Conservation (phyloP, 2,888 invertebrate genomes). For the Metallyticus violacea region DNA sequence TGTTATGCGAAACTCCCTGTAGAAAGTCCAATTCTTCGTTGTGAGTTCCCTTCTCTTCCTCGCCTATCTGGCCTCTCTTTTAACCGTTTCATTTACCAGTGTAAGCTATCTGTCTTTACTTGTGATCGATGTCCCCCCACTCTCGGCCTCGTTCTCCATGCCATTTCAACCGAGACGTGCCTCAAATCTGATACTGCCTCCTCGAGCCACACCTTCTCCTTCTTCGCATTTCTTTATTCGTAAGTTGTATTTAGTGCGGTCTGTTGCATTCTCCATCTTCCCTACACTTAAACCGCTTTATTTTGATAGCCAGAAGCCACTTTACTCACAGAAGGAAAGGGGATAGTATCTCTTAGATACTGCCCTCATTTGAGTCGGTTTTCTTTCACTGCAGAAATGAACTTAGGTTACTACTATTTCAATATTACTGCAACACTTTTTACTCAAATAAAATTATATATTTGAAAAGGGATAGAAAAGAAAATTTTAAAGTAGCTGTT, state of each 20-base stretch:
- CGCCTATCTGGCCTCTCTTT: not conserved
- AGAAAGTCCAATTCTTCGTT: not conserved
- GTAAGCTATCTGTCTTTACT: slow-evolving; percentile 10
- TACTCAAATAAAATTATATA: too few species aligned
- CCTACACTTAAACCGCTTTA: not conserved
- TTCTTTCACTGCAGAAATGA: not conserved
- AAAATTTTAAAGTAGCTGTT: too few species aligned
- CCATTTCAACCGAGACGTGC: not conserved
- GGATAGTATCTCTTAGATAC: not conserved
- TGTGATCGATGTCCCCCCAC: not conserved
- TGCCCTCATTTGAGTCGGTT: not conserved
- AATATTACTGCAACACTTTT: not conserved
- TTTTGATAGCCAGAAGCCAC: not conserved
- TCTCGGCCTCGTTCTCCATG: not conserved
- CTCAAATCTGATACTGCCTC: not conserved
- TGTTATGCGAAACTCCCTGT: not conserved
- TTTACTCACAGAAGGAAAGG: not conserved
- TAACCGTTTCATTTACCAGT: slow-evolving; percentile 12
- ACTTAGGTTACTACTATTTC: not conserved
- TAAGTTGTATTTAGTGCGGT: not conserved
- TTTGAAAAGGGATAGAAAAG: too few species aligned
- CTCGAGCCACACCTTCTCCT: not conserved
- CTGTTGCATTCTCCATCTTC: not conserved
- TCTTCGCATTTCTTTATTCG: not conserved
- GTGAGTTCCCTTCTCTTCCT: not conserved